These are phyloP conservation scores for Callinectes sapidus DNA, from an alignment of 2,888 invertebrate species.

Conservation along the genomic window DNA sequence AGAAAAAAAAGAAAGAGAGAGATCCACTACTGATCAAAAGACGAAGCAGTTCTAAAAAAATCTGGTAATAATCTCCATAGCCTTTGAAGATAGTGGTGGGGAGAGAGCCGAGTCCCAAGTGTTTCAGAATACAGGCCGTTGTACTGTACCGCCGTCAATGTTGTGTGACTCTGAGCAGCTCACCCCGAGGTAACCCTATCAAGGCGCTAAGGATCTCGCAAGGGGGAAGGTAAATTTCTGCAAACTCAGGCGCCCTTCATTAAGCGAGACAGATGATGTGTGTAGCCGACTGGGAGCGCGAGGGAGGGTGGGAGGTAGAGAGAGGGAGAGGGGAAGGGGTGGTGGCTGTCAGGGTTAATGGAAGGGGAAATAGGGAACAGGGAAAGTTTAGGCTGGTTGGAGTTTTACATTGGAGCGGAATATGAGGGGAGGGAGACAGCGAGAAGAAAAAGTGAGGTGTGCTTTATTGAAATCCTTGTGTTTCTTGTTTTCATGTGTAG, in stretches of 20 bases:
- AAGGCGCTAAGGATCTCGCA: constrained; percentile 48
- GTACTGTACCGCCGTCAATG: neutral
- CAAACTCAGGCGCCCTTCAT: constrained; percentile 63
- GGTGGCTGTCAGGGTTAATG: neutral
- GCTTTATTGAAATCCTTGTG: neutral
- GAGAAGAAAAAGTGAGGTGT: neutral
- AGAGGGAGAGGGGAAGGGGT: neutral
- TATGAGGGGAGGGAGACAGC: neutral
- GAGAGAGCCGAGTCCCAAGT: too few relatives aligned
- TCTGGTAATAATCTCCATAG: too few relatives aligned
- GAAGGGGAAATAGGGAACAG: neutral
- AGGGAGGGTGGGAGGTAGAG: constrained; percentile 20
- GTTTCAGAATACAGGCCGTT: too few relatives aligned
- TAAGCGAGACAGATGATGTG: constrained; percentile 65
- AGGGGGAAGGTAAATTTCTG: constrained; percentile 55
- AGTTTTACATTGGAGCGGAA: neutral
- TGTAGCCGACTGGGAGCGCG: constrained; percentile 26
- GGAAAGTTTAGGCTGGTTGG: neutral
- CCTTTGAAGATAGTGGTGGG: too few relatives aligned
- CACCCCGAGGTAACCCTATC: constrained; percentile 59
- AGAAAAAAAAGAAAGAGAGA: too few relatives aligned
- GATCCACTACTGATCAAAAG: too few relatives aligned
- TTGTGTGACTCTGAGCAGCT: constrained; percentile 39
- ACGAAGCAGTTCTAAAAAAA: too few relatives aligned
- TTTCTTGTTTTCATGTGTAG: too few relatives aligned